Conservation (phyloP, 2,113 vertebrate species). For the Periophthalmodon schlosseri region DNA sequence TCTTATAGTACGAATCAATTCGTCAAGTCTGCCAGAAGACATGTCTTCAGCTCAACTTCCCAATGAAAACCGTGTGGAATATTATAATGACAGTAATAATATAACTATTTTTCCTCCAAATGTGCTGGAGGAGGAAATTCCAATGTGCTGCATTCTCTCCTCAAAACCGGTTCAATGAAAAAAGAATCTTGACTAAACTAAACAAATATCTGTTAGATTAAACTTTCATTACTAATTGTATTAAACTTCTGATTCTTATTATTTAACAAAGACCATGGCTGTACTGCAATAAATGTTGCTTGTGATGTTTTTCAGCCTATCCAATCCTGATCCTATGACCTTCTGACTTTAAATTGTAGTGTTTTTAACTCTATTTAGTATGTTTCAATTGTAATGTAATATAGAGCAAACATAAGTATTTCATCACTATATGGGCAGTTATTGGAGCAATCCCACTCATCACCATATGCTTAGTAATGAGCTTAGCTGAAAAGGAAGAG, state of each 20-base stretch:
- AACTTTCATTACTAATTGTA: too few relatives aligned
- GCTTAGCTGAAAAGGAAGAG: constrained; percentile 37
- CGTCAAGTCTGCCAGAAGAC: not conserved
- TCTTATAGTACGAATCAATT: not conserved
- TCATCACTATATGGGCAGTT: constrained; percentile 30
- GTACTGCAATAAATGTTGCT: not conserved
- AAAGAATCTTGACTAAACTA: too few relatives aligned
- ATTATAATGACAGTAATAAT: not conserved
- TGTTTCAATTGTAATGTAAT: not conserved
- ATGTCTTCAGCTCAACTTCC: too few relatives aligned
- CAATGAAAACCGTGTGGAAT: not conserved
- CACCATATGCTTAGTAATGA: constrained; percentile 40
- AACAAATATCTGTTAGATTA: too few relatives aligned
- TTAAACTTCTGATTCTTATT: not conserved
- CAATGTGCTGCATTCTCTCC: not conserved
- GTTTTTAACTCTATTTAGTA: not conserved
- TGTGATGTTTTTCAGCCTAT: too few relatives aligned
- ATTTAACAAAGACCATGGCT: not conserved
- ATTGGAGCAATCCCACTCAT: constrained; percentile 45
- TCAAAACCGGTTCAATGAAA: not conserved
- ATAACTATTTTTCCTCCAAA: not conserved
- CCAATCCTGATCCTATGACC: not conserved
- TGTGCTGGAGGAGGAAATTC: too few relatives aligned
- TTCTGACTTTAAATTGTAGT: not conserved
- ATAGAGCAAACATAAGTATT: constrained; percentile 36